These are phyloP conservation scores for Rhipidura dahli DNA, from an alignment of 2,113 vertebrate species.

Conservation along the genomic window DNA sequence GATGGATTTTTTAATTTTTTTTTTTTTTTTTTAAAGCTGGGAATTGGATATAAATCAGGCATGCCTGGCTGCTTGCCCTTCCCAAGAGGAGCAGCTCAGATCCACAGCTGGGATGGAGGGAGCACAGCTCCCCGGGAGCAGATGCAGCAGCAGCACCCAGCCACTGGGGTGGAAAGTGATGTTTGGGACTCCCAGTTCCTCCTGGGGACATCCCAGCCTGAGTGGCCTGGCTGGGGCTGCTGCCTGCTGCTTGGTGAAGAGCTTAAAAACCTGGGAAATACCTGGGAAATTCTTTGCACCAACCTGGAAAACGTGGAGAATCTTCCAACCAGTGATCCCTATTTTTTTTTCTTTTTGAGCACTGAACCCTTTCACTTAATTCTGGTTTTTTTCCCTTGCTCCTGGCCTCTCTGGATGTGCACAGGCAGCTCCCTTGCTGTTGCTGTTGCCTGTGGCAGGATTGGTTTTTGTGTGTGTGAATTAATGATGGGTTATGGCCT, in stretches of 20 bases:
- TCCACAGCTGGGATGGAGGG: fast-evolving
- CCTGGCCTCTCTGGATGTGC: not conserved
- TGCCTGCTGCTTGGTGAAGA: not conserved
- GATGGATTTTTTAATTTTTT: not conserved
- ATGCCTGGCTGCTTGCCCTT: not conserved
- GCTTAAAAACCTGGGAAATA: not conserved
- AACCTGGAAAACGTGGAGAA: fast-evolving
- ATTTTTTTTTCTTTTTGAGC: fast-evolving
- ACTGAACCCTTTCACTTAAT: not conserved
- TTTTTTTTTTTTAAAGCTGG: not conserved
- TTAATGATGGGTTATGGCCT: not conserved
- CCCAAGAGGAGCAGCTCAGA: fast-evolving
- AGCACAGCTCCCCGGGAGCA: fast-evolving
- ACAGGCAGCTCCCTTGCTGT: fast-evolving
- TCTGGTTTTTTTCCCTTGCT: not conserved
- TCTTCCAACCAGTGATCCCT: not conserved
- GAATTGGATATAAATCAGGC: not conserved
- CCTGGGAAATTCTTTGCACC: fast-evolving
- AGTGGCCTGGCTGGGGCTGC: not conserved
- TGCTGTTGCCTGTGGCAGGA: not conserved
- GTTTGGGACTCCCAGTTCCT: not conserved
- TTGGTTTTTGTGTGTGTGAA: not conserved
- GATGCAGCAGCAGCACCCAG: not conserved
- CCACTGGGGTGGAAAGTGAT: not conserved
- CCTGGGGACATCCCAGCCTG: not conserved